Conservation (phyloP, 23 tunicate species). For the Halocynthia roretzi region DNA sequence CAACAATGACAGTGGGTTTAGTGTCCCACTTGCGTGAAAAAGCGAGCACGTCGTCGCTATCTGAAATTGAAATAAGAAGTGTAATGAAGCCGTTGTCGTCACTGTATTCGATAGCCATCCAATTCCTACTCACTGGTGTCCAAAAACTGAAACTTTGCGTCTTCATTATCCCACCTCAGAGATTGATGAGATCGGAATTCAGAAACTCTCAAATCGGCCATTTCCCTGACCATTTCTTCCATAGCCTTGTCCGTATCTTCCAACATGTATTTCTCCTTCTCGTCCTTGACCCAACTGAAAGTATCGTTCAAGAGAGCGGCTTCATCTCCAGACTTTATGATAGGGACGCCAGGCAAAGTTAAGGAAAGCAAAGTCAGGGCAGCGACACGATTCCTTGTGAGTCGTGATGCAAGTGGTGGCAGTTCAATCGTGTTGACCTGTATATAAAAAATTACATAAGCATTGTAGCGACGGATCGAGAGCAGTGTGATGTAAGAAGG, state of each 20-base stretch:
- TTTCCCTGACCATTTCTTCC: slow-evolving; percentile 8
- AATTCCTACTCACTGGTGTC: slow-evolving; percentile 25
- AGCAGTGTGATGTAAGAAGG: neutral
- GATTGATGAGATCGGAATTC: slow-evolving; percentile 46
- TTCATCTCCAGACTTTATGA: slow-evolving; percentile 46
- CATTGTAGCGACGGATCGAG: neutral
- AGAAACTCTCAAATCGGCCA: slow-evolving; percentile 27
- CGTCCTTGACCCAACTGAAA: neutral
- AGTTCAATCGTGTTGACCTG: slow-evolving; percentile 31
- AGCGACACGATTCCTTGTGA: neutral
- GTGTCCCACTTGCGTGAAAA: slow-evolving; percentile 58
- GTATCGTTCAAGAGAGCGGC: neutral
- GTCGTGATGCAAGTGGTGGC: slow-evolving; percentile 9
- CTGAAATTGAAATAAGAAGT: slow-evolving; percentile 4
- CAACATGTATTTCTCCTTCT: neutral
- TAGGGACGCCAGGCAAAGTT: slow-evolving; percentile 48
- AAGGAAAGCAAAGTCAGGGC: slow-evolving; percentile 28
- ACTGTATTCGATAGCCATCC: neutral
- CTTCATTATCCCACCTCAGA: slow-evolving; percentile 45
- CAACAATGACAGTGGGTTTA: slow-evolving; percentile 45
- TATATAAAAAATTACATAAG: too few species aligned
- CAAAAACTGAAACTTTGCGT: slow-evolving; percentile 40
- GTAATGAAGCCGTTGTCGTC: neutral
- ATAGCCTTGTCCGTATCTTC: neutral
- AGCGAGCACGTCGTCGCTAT: slow-evolving; percentile 36